Conservation (phyloP, 2,888 invertebrate species). For the Drosophila austrosaltans region DNA sequence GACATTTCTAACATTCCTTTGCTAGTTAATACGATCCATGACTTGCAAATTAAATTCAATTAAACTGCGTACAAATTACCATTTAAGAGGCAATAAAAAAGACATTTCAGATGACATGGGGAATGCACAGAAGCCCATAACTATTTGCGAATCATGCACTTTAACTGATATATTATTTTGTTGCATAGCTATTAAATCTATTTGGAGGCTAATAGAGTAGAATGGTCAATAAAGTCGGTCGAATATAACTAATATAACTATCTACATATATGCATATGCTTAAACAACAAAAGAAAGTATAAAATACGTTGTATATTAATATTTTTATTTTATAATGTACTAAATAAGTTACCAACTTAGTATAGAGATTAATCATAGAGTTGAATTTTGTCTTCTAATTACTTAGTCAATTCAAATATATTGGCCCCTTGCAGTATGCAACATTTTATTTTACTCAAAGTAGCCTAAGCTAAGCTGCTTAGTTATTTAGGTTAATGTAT, state of each 20-base stretch:
- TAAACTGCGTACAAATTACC: constrained; percentile 50
- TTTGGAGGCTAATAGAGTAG: neutral
- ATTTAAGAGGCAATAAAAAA: constrained; percentile 39
- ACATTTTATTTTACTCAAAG: neutral
- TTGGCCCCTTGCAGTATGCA: neutral
- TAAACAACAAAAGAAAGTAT: too few species aligned
- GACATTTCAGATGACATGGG: constrained; percentile 8
- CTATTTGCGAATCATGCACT: neutral
- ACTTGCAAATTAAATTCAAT: constrained; percentile 31
- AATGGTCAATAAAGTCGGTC: too few species aligned
- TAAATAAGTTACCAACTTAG: too few species aligned
- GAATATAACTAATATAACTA: too few species aligned
- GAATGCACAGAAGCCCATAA: constrained; percentile 5
- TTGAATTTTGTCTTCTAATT: too few species aligned
- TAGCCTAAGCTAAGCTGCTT: neutral
- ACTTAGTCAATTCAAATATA: too few species aligned
- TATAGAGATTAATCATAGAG: too few species aligned
- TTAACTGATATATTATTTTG: too few species aligned
- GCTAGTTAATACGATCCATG: constrained; percentile 12
- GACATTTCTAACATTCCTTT: constrained; percentile 22
- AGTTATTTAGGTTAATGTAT: neutral
- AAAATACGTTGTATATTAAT: too few species aligned
- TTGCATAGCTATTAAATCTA: neutral
- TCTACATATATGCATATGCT: too few species aligned
- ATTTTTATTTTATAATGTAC: too few species aligned